Conservation (phyloP, 2,113 vertebrate species). For the Dinomys branickii region DNA sequence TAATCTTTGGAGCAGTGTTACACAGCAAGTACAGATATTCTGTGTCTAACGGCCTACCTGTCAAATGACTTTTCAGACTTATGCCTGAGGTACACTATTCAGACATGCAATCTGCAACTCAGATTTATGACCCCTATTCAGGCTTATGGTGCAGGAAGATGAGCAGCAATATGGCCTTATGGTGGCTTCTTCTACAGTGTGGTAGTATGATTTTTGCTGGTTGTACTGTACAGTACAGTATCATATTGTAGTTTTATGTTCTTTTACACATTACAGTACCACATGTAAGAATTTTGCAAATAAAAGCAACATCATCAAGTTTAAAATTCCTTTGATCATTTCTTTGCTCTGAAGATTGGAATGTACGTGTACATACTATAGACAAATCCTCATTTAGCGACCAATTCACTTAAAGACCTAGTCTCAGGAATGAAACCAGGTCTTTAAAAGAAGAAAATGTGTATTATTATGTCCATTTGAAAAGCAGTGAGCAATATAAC, state of each 20-base stretch:
- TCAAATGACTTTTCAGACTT: not conserved
- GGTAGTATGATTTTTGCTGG: not conserved
- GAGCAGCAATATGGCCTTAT: not conserved
- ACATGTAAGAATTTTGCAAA: not conserved
- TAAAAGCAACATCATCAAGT: not conserved
- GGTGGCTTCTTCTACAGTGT: not conserved
- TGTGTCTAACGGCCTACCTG: not conserved
- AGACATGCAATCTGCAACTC: not conserved
- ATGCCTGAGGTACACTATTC: not conserved
- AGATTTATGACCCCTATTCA: not conserved
- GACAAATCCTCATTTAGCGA: not conserved
- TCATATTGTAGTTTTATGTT: not conserved
- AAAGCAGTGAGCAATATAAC: constrained; percentile 7
- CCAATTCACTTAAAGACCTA: not conserved
- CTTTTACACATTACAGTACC: not conserved
- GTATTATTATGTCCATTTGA: not conserved
- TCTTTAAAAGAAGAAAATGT: not conserved
- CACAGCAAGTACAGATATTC: not conserved
- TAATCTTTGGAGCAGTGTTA: not conserved
- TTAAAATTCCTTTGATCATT: not conserved
- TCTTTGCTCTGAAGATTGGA: not conserved
- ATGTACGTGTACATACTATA: not conserved
- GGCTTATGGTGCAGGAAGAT: not conserved
- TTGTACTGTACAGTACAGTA: not conserved
- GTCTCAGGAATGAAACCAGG: not conserved